Percentiles rank a stretch among this genome's conserved stretches.
Conservation (phyloP, 2,888 invertebrate species). For the Taphrorychus bicolor region DNA sequence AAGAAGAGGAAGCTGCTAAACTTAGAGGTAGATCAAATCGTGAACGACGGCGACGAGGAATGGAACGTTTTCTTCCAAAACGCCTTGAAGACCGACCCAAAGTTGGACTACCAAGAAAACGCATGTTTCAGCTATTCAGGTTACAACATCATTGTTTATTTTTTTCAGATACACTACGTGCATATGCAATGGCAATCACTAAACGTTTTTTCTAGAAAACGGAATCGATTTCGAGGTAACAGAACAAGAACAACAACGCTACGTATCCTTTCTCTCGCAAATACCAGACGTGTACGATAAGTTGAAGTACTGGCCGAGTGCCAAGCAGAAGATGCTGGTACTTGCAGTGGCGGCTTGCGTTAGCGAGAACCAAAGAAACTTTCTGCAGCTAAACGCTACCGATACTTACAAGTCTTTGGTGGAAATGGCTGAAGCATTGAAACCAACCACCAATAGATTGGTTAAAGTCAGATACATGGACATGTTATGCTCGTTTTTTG, state of each 20-base stretch:
- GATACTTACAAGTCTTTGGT: constrained; percentile 13
- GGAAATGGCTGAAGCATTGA: constrained; percentile 14
- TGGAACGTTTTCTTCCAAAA: constrained; percentile 25
- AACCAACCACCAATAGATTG: constrained; percentile 13
- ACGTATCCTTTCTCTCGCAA: constrained; percentile 21
- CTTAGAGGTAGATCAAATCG: constrained; percentile 11
- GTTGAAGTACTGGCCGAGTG: constrained; percentile 24
- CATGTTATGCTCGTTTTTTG: constrained; percentile 29
- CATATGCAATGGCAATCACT: background rate
- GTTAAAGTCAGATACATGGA: constrained; percentile 31
- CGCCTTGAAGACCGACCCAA: constrained; percentile 18
- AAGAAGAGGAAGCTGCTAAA: constrained; percentile 15
- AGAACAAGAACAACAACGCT: constrained; percentile 26
- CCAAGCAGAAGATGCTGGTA: constrained; percentile 18
- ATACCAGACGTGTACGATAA: constrained; percentile 17
- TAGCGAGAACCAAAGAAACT: constrained; percentile 22
- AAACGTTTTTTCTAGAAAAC: constrained; percentile 22
- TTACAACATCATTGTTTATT: background rate
- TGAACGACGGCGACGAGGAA: constrained; percentile 11
- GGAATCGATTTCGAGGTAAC: constrained; percentile 37
- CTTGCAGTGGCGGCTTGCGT: constrained; percentile 23
- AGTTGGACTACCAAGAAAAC: constrained; percentile 19
- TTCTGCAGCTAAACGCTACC: constrained; percentile 16
- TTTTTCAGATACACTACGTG: background rate
- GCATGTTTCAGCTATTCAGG: constrained; percentile 27